These are phyloP conservation scores for Lasioglossum oenotherae DNA, from an alignment of 2,888 invertebrate genomes.

Conservation along the genomic window DNA sequence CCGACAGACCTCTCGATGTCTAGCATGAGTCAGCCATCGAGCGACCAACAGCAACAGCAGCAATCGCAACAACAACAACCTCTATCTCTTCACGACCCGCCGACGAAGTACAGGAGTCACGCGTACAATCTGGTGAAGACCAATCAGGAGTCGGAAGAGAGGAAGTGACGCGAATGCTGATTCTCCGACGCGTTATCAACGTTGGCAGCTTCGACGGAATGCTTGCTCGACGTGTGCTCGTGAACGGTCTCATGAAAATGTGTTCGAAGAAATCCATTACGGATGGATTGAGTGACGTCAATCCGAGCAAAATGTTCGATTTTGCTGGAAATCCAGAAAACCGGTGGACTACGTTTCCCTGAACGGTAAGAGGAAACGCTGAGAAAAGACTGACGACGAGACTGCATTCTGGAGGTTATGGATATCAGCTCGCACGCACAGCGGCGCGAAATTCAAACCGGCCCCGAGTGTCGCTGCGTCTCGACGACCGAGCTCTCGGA, in stretches of 20 bases:
- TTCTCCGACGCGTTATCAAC: slow-evolving; percentile 21
- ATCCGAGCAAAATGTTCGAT: background rate
- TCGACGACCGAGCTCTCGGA: background rate
- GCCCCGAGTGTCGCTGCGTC: background rate
- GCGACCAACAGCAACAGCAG: slow-evolving; percentile 38
- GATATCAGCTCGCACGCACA: background rate
- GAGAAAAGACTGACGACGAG: slow-evolving; percentile 45
- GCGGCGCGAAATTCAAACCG: background rate
- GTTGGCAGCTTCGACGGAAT: slow-evolving; percentile 12
- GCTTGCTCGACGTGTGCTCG: background rate
- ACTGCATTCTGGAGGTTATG: slow-evolving; percentile 20
- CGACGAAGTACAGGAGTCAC: slow-evolving; percentile 83
- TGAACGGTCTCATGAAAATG: background rate
- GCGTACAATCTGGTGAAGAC: slow-evolving; percentile 82
- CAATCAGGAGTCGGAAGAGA: slow-evolving; percentile 82
- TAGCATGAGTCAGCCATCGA: slow-evolving; percentile 79
- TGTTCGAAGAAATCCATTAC: background rate
- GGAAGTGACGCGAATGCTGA: slow-evolving; percentile 82
- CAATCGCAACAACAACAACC: slow-evolving; percentile 68
- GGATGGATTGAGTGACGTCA: background rate
- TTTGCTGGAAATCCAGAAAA: slow-evolving; percentile 4
- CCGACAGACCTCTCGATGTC: slow-evolving; percentile 84
- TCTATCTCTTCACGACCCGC: slow-evolving; percentile 79
- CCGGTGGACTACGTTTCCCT: background rate
- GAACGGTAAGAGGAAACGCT: background rate